Base-by-base conservation (phyloP, 1,140 invertebrate species). In the Rhyzopertha dominica region DNA sequence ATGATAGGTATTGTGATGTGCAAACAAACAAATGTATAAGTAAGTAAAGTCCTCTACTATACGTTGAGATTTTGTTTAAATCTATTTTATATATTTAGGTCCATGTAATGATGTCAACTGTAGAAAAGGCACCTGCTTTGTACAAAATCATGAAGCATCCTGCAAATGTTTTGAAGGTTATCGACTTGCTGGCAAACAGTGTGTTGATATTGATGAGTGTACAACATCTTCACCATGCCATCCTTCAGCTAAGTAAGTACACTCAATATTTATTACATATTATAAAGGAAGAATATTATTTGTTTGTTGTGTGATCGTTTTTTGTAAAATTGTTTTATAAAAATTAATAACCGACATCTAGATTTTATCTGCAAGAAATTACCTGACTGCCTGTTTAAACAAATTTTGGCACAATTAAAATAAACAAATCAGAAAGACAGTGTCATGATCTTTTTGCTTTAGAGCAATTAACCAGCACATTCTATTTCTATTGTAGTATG, bases 151-250 rank as follows among this genome's bases (percentile, higher is more conserved):
- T 60, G 69, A 76, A 49, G 76, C 78, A 1, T 51, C 78, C 1
- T 94, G 90, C 54, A 72, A 75, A 22, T 95, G 91, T 67, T 73
- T 78, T 47, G 59, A 76, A 22, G 90, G 90, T 19, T 94, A 81
- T 57, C 69, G 77, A 16, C 65, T 85, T 19, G 59, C 71, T 13
- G 77, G 78, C 42, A 79, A 79, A 31, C 76, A 74, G 18, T 94
- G 90, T 62, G 73, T 78, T 39, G 90, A 94, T 68, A 71, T 90
- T 18, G 76, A 94, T 57, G 90, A 94, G 68, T 94, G 90, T 62
- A 44, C 70, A 1, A 62, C 69, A n/a, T 70, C 70, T 5, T 74
- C 77, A 38, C 87, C 87, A 14, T 95, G 90, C 59, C 87, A 90
- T 53, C 48, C 75, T 23, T 80, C 85, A 36, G 85, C 90, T 12